Evolutionary conservation across 2,113 vertebrate species (phyloP), one percentile per base, ranked within the genome.

Genomic region (Laticauda colubrina): DNA sequence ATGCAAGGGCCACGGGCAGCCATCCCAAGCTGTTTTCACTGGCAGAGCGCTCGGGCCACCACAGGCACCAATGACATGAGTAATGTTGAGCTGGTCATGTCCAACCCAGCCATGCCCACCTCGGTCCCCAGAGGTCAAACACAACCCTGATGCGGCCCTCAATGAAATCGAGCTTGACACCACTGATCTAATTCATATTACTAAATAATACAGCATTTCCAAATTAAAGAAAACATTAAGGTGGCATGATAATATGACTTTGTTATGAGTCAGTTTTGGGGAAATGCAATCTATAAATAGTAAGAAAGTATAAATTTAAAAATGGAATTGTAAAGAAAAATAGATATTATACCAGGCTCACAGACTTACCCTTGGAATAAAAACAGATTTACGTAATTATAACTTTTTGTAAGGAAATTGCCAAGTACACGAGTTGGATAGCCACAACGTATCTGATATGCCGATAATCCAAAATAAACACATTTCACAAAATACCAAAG

Each of bases 401-500:
- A 99, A 97, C 99, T 99, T 97, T 99, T 99, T 64, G 99, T 99
- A 95, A 99, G 98, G 97, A 99, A 99, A 98, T 99, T 99, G 81
- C 99, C 99, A 89, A 99, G 98, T 90, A 99, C 98, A 15, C 99
- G 98, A 18, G 99, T 99, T 55, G 99, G 99, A 96, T 99, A 99
- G 93, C 99, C 99, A 0, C 99, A 99, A 93, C 99, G 99, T 96
- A 99, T 99, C 97, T 99, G 99, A 98, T 99, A 99, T 29, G 99
- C 99, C 2, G 99, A 99, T 95, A 99, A 97, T 29, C 98, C 98
- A 9, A 99, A 99, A 98, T 99, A 99, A 97, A 99, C 98, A 94
- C 99, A 99, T 97, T 99, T 99, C 97, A 99, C 99, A 95, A 99
- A 99, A 97, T 99, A 99, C 99, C 99, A 99, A 94, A 99, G 98